A percentile compares a stretch with the other conserved stretches of the same genome.
phyloP scores from a whole-genome alignment of 2,113 vertebrate species.

The Crypturellus undulatus region DNA sequence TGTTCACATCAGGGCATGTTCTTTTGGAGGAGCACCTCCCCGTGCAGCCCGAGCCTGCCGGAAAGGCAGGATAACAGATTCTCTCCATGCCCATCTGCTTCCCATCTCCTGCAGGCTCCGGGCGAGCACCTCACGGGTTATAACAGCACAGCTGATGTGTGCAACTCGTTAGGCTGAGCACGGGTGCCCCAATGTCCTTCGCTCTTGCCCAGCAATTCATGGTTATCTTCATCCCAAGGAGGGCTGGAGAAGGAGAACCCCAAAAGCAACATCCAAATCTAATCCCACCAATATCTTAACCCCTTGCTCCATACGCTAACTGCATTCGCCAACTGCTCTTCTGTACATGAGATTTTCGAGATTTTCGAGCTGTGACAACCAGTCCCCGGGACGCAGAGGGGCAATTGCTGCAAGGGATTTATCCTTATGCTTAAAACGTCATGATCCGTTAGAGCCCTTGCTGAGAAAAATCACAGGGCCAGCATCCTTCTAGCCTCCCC shows the following conservation, averaged over 20 bases:
- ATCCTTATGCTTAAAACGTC: not conserved
- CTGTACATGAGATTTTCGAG: rapidly evolving
- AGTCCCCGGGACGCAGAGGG: not conserved
- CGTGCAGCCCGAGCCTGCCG: not conserved
- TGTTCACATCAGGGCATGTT: not conserved
- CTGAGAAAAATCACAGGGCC: not conserved
- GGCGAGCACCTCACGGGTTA: not conserved
- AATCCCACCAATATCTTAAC: conserved; percentile 6
- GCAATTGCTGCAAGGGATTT: not conserved
- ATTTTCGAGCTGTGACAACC: not conserved
- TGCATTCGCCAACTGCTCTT: too few relatives aligned
- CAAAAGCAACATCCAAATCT: not conserved
- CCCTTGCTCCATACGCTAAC: not conserved
- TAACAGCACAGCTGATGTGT: conserved; percentile 21
- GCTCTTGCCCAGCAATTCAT: not conserved
- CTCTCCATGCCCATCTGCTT: not conserved
- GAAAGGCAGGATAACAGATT: not conserved
- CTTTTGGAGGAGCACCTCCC: not conserved
- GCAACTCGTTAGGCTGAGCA: not conserved
- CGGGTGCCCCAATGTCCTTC: conserved; percentile 8
- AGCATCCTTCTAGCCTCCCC: not conserved
- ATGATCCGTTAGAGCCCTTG: not conserved
- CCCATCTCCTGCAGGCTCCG: not conserved
- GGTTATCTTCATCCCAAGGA: not conserved
- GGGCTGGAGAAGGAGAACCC: not conserved